Base-by-base conservation (phyloP, 2,888 invertebrate species). In the Amphipoea oculea region DNA sequence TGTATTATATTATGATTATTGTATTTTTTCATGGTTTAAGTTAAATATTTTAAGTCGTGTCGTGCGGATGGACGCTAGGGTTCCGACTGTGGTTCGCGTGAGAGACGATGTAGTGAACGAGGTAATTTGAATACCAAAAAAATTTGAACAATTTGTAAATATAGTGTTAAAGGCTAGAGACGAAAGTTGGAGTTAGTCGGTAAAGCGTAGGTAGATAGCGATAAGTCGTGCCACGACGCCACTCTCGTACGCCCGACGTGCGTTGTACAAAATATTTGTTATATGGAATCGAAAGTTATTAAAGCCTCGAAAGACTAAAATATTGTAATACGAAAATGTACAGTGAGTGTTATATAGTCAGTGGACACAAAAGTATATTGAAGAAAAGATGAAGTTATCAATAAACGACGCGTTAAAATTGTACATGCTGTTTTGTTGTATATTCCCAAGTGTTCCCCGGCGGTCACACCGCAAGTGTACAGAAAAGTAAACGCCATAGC, bases 341-440 rank as follows among this genome's bases (percentile, higher is more conserved):
- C 97, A 97, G 97, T 97, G 97, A 96, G 96, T 97, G 97, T 97
- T 97, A 96, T 96, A 96, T 97, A 97, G 96, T 97, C 97, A 97
- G 96, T 97, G 97, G 96, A 96, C 96, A 96, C 96, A 96, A 96
- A 96, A 95, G 92, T 97, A 97, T 97, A 97, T 96, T 95, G 96
- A 96, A 95, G 93, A 95, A 94, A 94, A 96, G 93, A 96, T 96
- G 95, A 96, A 96, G 96, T 97, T 97, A 96, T 96, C 94, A 96
- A 96, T 96, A 96, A 96, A 96, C 95, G 94, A 96, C 95, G 95
- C 95, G 96, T 96, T 96, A 95, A 96, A 96, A 96, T 95, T 95
- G 94, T 94, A 95, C 89, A 85, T 94, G 95, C 93, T 96, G 95
- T 96, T 96, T 96, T 96, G 95, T 95, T 96, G 92, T 90, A 90